phyloP scores from a whole-genome alignment of 1,140 invertebrate species.

The Palaemon carinicauda region DNA sequence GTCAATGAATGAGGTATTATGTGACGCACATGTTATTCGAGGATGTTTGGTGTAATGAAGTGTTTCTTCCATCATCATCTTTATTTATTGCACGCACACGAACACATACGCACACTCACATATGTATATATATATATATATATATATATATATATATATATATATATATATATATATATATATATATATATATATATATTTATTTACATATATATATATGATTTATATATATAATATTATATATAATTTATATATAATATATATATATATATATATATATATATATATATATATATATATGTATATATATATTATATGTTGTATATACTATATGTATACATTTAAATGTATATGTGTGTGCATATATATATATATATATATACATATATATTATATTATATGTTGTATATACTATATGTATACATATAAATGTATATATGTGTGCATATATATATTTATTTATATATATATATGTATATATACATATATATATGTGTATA shows the following conservation, averaged over 20 bases:
- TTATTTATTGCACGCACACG: too few species aligned
- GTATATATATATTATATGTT: neutral
- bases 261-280: neutral
- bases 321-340: too few species aligned
- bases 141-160: constrained; percentile 9
- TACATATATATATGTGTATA: constrained; percentile 6
- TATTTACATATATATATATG: neutral
- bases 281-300: too few species aligned
- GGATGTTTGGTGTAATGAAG: too few species aligned
- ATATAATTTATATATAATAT: neutral
- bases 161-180: neutral
- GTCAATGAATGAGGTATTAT: too few species aligned
- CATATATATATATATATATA: constrained; percentile 9
- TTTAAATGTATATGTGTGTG: neutral
- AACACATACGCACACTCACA: too few species aligned
- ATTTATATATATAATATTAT: too few species aligned
- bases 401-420: too few species aligned
- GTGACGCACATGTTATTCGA: too few species aligned
- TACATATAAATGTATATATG: neutral
- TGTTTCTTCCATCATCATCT: too few species aligned
- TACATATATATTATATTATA: neutral
- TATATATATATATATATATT: neutral
- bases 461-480: constrained; percentile 9
- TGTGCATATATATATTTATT: neutral
- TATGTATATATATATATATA: too few species aligned